These are phyloP conservation scores for Leucoraja erinaceus DNA, from an alignment of 2,113 vertebrate genomes.

Conservation along the genomic window DNA sequence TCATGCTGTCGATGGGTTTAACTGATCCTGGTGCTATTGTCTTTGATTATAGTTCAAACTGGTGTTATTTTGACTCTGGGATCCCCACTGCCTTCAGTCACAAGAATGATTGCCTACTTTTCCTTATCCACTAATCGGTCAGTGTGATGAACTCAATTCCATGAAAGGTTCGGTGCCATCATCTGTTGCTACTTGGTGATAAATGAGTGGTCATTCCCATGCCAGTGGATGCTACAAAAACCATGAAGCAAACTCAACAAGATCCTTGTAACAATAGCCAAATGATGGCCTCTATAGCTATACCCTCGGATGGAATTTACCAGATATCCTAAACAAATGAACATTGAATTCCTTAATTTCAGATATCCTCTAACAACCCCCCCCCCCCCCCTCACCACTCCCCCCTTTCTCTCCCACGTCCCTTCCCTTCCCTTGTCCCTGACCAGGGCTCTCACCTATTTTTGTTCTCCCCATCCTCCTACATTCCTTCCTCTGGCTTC, in stretches of 20 bases:
- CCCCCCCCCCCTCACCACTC: too few relatives aligned
- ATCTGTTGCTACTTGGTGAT: not conserved
- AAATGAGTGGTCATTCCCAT: not conserved
- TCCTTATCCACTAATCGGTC: not conserved
- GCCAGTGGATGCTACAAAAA: not conserved
- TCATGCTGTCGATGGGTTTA: too few relatives aligned
- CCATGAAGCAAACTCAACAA: not conserved
- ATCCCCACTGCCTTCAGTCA: not conserved
- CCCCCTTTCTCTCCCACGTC: too few relatives aligned
- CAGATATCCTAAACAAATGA: not conserved
- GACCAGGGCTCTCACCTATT: too few relatives aligned
- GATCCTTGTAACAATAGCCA: not conserved
- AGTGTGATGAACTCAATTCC: not conserved
- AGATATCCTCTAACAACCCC: too few relatives aligned
- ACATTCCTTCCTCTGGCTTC: too few relatives aligned
- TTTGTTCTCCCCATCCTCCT: too few relatives aligned
- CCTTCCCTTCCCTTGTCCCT: too few relatives aligned
- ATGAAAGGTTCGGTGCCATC: not conserved
- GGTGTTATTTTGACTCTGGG: not conserved
- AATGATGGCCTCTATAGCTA: not conserved
- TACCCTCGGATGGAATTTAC: not conserved
- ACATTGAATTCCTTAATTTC: too few relatives aligned
- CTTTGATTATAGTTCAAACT: not conserved
- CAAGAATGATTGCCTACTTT: not conserved
- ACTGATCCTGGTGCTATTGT: not conserved